Evolutionary conservation across 1,140 invertebrate species (phyloP), one percentile per base, ranked within the genome.

Genomic region (Schlechtendalia chinensis): DNA sequence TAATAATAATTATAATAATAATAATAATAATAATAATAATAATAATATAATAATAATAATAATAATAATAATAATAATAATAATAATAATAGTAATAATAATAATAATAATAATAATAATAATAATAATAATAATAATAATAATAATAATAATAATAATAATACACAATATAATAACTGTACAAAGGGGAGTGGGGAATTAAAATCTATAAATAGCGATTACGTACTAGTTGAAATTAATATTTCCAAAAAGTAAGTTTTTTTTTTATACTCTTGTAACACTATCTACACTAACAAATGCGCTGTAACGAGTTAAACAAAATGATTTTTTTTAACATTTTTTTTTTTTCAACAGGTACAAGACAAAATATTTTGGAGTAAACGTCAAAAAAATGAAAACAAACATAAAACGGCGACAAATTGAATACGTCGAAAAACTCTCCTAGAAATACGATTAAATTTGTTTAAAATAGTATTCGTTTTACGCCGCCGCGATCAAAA

Each of bases 241-340:
- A 69, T 47, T 69, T 54, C 16, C 17, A 54, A 53, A 72, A 54
- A 32, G 69, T 72, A 19, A 11, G 22, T 53, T 53, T 53, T 22
- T 16, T 58, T 58, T 39, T 29, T 8, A 14, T 16, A 22, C 8
- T 19, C 27, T 27, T 27, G 32, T 45, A 61, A 79, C 24, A 61
- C 58, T 63, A 79, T 63, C 75, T 79, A 79, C 75, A 79, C 75
- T 79, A 79, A 79, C 75, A 79, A 79, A 79, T 79, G 75, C 75
- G 58, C 75, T 79, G 75, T 79, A 79, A 79, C 75, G 58, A 79
- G 75, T 79, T 63, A 61, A 56, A 61, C 39, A 27, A 58, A 75
- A 56, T 71, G 69, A 16, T 71, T 47, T 39, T 74, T 22, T 24
- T 54, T 53, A 19, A 19, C 19, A 19, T 14, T 54, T 53, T 32